A percentile compares a stretch with the other conserved stretches of the same genome.
phyloP scores from a whole-genome alignment of 2,797 vertebrate genomes.

The Cygnus olor region DNA sequence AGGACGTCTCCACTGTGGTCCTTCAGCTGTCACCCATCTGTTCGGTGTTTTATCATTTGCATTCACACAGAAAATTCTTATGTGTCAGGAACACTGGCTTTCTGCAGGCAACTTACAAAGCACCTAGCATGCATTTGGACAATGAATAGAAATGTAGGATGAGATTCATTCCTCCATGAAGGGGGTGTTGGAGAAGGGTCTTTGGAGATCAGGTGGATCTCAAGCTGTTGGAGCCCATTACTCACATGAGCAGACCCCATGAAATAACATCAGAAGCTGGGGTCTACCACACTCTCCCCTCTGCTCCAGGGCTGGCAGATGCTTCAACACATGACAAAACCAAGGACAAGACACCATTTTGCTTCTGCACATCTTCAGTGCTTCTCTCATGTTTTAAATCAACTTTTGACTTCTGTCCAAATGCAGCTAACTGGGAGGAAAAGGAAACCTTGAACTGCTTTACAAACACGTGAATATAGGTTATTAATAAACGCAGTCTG shows the following conservation, averaged over 20 bases:
- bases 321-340: slow-evolving; percentile 22
- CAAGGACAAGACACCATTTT: slow-evolving; percentile 42
- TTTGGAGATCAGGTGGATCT: neutral
- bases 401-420: slow-evolving; percentile 68
- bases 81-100: neutral
- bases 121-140: neutral
- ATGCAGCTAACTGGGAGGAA: slow-evolving; percentile 50
- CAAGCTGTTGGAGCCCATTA: neutral
- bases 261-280: neutral
- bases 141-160: fast-evolving
- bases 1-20: neutral
- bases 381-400: slow-evolving; percentile 73
- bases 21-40: neutral
- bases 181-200: neutral
- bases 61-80: neutral
- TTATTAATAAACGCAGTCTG: slow-evolving; percentile 68
- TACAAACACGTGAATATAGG: slow-evolving; percentile 70
- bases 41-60: neutral
- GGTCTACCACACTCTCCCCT: neutral
- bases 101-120: neutral
- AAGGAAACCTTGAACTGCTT: slow-evolving; percentile 59
- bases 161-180: neutral
- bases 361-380: slow-evolving; percentile 57
- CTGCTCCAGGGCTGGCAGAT: slow-evolving; percentile 19
- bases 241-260: neutral